Evolutionary conservation across 2,888 invertebrate genomes (phyloP), one percentile per base, ranked within the genome.

Genomic region (Microctonus aethiopoides): DNA sequence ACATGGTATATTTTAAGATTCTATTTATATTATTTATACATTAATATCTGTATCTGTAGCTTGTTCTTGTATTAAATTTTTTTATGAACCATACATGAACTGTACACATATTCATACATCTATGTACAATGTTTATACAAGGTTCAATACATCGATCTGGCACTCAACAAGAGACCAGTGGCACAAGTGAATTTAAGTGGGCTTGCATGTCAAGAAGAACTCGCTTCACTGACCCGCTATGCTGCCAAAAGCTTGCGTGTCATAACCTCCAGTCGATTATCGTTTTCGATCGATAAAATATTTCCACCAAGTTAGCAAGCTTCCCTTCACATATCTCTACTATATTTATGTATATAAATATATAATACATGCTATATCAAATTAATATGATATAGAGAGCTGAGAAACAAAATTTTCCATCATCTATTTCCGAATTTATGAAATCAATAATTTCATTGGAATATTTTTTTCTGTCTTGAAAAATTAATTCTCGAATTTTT

Each of bases 191-290:
- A 77, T 75, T 75, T 72, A 72, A 74, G 71, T 74, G 70, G 68
- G 71, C 68, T 77, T 73, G 76, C 77, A 74, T 77, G 78, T 73
- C 61, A 71, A 56, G 60, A 70, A 51, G 57, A 63, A 34, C 59
- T 62, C 66, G 67, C 68, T 70, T 66, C 56, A 56, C 29, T 67
- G 26, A 39, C 54, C 61, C 61, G 54, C 32, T 32, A 9, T 52
- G 32, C 62, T 70, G 39, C 57, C 61, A 41, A 60, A 46, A 64
- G 71, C 66, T 78, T 56, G 78, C 77, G 75, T 76, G 74, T 74
- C 72, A 66, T 73, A 74, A 77, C 68, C 61, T 61, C 41, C 64
- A 73, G 72, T 74, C 71, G 73, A 77, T 78, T 75, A 61, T 61
- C 34, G 57, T 52, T 39, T 1, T 20, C 6, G 22, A 20, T 67